Conservation (phyloP, 2,113 vertebrate species). For the Ammodytes marinus region DNA sequence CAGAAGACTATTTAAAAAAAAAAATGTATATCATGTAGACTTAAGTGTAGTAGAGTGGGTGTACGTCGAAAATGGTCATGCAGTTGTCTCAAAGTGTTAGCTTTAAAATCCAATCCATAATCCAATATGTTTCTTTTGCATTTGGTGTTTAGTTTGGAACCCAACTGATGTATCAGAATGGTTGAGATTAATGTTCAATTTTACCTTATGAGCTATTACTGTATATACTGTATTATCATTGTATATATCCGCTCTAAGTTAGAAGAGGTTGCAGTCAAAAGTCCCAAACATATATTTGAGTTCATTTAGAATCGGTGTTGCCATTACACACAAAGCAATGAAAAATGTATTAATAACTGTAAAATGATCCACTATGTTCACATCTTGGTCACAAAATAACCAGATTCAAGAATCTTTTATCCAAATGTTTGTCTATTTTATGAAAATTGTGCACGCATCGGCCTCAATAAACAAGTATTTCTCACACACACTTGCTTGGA, state of each 20-base stretch:
- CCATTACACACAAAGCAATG: background rate
- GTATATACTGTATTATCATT: background rate
- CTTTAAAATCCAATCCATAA: background rate
- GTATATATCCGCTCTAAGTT: background rate
- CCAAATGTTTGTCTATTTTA: background rate
- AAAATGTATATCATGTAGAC: slow-evolving; percentile 1
- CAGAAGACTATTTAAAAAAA: background rate
- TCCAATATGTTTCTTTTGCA: background rate
- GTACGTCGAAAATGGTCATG: background rate
- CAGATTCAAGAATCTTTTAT: background rate
- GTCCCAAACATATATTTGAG: background rate
- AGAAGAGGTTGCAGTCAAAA: background rate
- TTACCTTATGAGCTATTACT: background rate
- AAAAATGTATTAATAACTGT: background rate
- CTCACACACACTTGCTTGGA: background rate
- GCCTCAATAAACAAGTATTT: background rate
- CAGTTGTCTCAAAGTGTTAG: background rate
- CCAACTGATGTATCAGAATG: background rate
- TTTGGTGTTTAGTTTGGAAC: background rate
- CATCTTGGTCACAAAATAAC: background rate
- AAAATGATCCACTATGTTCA: background rate
- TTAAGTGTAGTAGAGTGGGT: background rate
- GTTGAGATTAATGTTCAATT: background rate
- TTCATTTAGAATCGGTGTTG: background rate
- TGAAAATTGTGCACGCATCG: background rate